Evolutionary conservation across 2,888 invertebrate species (phyloP).

Genomic region (Chymomyza caudatula): DNA sequence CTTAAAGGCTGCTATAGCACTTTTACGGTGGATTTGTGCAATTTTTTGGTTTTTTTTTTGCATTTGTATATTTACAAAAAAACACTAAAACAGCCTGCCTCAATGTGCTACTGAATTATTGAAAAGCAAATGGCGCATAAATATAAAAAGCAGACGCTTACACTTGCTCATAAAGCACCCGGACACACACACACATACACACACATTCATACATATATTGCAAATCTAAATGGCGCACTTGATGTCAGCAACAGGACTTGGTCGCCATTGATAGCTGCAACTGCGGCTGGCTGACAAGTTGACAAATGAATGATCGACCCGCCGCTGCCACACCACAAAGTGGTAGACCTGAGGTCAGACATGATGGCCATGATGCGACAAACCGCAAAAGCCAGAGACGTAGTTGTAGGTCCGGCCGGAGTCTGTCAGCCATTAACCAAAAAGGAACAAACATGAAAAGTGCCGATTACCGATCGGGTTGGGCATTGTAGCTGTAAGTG

Average conservation of each 20-base stretch:
- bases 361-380: conserved; percentile 54
- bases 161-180: background rate
- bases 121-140: conserved; percentile 5
- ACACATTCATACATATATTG: background rate
- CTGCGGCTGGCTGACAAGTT: conserved; percentile 47
- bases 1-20: too few species aligned
- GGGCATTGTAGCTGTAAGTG: background rate
- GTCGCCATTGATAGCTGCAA: conserved; percentile 2
- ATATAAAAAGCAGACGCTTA: background rate
- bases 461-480: conserved; percentile 53
- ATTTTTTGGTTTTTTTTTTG: background rate
- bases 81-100: background rate
- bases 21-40: too few species aligned
- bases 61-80: background rate
- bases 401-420: conserved; percentile 2
- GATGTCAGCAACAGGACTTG: conserved; percentile 24
- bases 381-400: conserved; percentile 51
- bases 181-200: background rate
- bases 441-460: conserved; percentile 45
- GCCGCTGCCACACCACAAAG: conserved; percentile 44
- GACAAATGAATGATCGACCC: conserved; percentile 64
- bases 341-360: conserved; percentile 48
- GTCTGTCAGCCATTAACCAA: conserved; percentile 9
- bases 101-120: background rate
- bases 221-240: conserved; percentile 36